These are phyloP conservation scores for Magallana angulata DNA, from an alignment of 1,140 invertebrate genomes.

Conservation along the genomic window DNA sequence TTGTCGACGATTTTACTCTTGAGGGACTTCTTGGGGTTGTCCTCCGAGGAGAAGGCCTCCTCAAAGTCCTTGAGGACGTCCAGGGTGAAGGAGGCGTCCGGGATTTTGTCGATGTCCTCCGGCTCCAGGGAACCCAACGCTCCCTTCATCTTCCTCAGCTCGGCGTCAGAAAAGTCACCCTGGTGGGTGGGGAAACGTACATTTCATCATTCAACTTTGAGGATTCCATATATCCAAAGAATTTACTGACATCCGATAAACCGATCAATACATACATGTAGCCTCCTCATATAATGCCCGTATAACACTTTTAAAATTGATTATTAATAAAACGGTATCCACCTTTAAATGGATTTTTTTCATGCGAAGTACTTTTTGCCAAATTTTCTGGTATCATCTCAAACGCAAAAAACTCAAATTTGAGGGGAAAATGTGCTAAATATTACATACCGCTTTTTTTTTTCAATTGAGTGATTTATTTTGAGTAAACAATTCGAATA, in stretches of 20 bases:
- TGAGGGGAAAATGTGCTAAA: too few relatives aligned
- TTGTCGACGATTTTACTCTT: constrained; percentile 47
- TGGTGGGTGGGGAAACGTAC: not conserved
- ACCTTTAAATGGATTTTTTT: too few relatives aligned
- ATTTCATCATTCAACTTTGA: not conserved
- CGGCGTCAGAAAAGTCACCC: constrained; percentile 46
- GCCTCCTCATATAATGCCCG: too few relatives aligned
- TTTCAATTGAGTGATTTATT: not conserved
- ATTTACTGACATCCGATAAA: not conserved
- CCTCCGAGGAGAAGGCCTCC: not conserved
- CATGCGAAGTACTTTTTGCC: too few relatives aligned
- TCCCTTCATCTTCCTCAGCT: constrained; percentile 50
- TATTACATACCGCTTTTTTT: too few relatives aligned
- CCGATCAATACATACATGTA: too few relatives aligned
- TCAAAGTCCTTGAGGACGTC: constrained; percentile 42
- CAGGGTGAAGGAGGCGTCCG: constrained; percentile 42
- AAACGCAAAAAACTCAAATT: too few relatives aligned
- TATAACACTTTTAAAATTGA: too few relatives aligned
- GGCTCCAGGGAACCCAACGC: constrained; percentile 34
- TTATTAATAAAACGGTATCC: too few relatives aligned
- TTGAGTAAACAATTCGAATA: not conserved
- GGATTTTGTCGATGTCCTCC: constrained; percentile 50
- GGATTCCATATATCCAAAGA: not conserved
- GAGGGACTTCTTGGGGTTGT: not conserved
- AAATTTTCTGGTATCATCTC: too few relatives aligned